phyloP scores from a whole-genome alignment of 2,797 vertebrate species.

The Steatocranus sp. region DNA sequence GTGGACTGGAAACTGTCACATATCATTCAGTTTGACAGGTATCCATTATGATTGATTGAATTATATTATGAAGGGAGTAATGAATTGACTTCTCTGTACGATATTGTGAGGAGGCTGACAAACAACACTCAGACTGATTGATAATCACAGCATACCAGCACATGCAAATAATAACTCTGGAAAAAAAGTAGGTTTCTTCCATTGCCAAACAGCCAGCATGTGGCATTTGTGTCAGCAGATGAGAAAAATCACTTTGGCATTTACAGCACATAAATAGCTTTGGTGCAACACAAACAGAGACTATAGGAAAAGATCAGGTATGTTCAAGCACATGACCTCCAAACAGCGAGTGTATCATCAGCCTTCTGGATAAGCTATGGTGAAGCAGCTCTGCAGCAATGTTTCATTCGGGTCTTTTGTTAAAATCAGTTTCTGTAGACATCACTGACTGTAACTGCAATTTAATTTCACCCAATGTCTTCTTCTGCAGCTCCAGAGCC shows the following conservation, averaged over 20 bases:
- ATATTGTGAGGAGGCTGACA: neutral
- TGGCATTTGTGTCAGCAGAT: constrained; percentile 28
- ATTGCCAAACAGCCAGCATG: neutral
- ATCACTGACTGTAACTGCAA: neutral
- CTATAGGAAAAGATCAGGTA: neutral
- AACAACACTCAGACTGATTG: neutral
- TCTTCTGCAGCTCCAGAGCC: neutral
- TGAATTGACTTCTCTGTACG: neutral
- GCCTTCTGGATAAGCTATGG: neutral
- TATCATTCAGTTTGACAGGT: neutral
- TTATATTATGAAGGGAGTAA: neutral
- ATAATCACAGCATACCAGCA: neutral
- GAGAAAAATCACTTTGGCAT: constrained; percentile 47
- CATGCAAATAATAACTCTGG: neutral
- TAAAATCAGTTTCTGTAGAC: neutral
- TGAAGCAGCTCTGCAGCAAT: neutral
- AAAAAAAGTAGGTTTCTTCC: neutral
- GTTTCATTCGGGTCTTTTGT: neutral
- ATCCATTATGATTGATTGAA: neutral
- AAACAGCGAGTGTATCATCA: neutral
- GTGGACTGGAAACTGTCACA: neutral
- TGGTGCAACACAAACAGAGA: neutral
- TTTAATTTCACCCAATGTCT: constrained; percentile 19
- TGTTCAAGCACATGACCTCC: neutral
- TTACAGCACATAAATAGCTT: constrained; percentile 4